These are phyloP conservation scores for Bellardia pandia DNA, from an alignment of 2,888 invertebrate genomes.

Conservation along the genomic window DNA sequence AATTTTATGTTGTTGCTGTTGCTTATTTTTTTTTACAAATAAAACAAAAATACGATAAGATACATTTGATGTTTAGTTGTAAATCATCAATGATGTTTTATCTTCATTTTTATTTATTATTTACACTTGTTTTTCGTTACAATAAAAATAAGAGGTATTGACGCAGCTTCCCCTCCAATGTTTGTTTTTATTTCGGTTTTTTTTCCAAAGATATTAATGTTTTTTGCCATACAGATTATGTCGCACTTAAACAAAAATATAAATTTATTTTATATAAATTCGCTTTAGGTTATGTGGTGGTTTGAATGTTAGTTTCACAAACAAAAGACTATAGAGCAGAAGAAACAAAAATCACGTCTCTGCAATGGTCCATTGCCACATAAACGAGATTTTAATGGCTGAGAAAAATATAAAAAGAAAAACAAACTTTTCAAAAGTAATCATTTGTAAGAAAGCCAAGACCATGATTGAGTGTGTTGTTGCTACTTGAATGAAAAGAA, in stretches of 20 bases:
- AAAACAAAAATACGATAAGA: not conserved
- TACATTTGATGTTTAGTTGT: not conserved
- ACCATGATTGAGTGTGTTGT: not conserved
- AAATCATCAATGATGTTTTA: not conserved
- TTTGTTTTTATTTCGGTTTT: not conserved
- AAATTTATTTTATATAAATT: not conserved
- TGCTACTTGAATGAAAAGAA: not conserved
- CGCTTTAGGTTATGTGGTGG: not conserved
- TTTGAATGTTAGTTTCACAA: not conserved
- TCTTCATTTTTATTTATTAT: not conserved
- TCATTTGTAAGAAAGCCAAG: not conserved
- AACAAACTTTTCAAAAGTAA: constrained; percentile 1
- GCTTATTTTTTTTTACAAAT: not conserved
- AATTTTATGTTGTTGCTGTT: not conserved
- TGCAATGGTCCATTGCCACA: not conserved
- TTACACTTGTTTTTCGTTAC: not conserved
- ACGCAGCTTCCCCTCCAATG: not conserved
- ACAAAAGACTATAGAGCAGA: not conserved
- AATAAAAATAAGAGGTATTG: not conserved
- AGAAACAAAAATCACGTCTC: not conserved
- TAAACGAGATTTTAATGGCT: constrained; percentile 15
- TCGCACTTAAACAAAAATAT: constrained; percentile 3
- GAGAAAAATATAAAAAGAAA: not conserved
- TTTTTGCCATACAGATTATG: not conserved
- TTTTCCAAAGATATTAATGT: not conserved